Conservation (phyloP, 35 echinoderm and acorn worm species). For the Ophioderma brevispina region DNA sequence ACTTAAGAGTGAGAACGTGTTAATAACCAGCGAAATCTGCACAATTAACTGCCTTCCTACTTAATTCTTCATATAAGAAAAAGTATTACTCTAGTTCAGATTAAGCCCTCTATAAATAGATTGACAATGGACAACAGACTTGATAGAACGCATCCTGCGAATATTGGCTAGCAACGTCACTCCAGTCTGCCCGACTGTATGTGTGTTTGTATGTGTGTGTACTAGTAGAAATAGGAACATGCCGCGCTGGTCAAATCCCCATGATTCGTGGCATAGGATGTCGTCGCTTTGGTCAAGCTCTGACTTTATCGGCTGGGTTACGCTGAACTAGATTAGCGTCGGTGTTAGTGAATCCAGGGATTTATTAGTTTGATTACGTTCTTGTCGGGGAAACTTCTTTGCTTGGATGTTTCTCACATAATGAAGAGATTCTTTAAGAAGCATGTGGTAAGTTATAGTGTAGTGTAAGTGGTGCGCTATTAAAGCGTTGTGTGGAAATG, state of each 20-base stretch:
- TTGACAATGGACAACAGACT: neutral
- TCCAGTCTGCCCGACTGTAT: neutral
- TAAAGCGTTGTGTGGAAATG: neutral
- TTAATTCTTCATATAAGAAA: neutral
- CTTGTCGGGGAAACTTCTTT: neutral
- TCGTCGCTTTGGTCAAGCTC: neutral
- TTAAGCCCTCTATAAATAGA: neutral
- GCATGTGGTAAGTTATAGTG: neutral
- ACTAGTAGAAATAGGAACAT: neutral
- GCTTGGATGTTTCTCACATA: neutral
- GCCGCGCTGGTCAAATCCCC: neutral
- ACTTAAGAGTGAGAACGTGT: no score
- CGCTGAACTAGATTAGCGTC: neutral
- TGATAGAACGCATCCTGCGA: neutral
- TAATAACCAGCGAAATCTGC: no score
- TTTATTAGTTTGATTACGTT: neutral
- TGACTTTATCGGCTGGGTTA: neutral
- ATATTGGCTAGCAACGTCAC: neutral
- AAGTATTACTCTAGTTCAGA: neutral
- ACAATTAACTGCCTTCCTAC: neutral
- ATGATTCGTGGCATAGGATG: neutral
- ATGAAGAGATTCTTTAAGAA: conserved; percentile 15
- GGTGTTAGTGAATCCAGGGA: neutral
- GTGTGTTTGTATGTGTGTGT: neutral
- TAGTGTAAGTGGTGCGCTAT: no score